Evolutionary conservation across 2,113 vertebrate genomes (phyloP), one percentile per base, ranked within the genome.

Genomic region (Xerus inauris): DNA sequence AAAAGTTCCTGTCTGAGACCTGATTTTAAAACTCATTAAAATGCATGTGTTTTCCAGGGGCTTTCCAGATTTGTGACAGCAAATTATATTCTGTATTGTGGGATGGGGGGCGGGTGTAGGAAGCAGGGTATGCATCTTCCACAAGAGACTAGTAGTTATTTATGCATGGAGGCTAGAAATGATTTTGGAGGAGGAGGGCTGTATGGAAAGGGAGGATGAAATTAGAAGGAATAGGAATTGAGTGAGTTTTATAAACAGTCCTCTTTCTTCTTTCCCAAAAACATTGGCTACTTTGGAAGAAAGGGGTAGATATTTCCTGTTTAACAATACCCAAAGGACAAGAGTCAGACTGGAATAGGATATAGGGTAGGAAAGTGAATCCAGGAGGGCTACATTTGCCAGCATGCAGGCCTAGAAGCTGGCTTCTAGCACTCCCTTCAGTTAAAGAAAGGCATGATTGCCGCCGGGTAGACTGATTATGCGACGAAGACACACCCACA

Each of bases 1-100:
- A 42, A 75, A 92, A 72, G 9, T 59, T 69, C 64, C 71, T 73
- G 30, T 35, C 71, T 40, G 91, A 93, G 42, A 51, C 13, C 26
- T 49, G 51, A 67, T 62, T 93, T 91, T 38, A 54, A 85, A 71
- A 82, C 40, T 93, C 38, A 64, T 79, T 88, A 64, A 82, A 96
- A 91, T 83, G 54, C 38, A 38, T 65, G 9, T 65, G 42, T 64
- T 83, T 13, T 79, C 51, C 57, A 7, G 12, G 11, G 57, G n/a
- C 19, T 93, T 49, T 73, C 47, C 69, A 45, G 62, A 47, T 72
- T 59, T 82, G 40, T 76, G 40, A 42, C 14, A 0, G 8, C 76
- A 57, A 51, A n/a, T 92, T 86, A 28, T 92, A 62, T 32, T 72
- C 19, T 80, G 30, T 59, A 5, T 45, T 30, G 26, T 9, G 7